A percentile compares a stretch with the other conserved stretches of the same genome.
Conservation (phyloP, 2,113 vertebrate genomes). For the Lepus americanus region DNA sequence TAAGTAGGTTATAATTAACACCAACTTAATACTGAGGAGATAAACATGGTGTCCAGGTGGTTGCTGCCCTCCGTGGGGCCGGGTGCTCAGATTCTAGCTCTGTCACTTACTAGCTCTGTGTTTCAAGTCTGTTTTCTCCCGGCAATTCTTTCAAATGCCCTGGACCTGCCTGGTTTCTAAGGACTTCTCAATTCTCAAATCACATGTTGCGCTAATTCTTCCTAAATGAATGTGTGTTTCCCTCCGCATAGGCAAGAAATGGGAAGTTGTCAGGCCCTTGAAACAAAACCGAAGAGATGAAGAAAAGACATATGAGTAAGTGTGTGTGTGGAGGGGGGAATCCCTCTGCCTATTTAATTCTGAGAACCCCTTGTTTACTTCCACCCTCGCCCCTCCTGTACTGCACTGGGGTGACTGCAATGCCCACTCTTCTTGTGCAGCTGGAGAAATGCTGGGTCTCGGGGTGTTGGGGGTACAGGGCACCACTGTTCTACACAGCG, state of each 20-base stretch:
- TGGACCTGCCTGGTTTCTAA: neutral
- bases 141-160: neutral
- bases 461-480: neutral
- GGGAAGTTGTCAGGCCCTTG: conserved; percentile 21
- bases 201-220: neutral
- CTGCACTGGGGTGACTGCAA: neutral
- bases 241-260: conserved; percentile 58
- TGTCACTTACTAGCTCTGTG: neutral
- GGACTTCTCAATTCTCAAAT: neutral
- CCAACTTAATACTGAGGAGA: neutral
- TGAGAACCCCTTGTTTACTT: neutral
- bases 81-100: neutral
- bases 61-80: neutral
- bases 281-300: conserved; percentile 35
- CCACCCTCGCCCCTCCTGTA: rapidly evolving
- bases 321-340: neutral
- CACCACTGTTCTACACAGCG: neutral
- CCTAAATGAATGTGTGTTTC: neutral
- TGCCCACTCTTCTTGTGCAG: neutral
- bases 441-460: neutral
- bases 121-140: neutral
- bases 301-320: conserved; percentile 83
- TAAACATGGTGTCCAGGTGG: neutral
- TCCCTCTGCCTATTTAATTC: neutral
- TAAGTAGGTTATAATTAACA: conserved; percentile 1